A percentile compares a stretch with the other conserved stretches of the same genome.
phyloP scores from a whole-genome alignment of 2,888 invertebrate species.

The Drosophila rellima region DNA sequence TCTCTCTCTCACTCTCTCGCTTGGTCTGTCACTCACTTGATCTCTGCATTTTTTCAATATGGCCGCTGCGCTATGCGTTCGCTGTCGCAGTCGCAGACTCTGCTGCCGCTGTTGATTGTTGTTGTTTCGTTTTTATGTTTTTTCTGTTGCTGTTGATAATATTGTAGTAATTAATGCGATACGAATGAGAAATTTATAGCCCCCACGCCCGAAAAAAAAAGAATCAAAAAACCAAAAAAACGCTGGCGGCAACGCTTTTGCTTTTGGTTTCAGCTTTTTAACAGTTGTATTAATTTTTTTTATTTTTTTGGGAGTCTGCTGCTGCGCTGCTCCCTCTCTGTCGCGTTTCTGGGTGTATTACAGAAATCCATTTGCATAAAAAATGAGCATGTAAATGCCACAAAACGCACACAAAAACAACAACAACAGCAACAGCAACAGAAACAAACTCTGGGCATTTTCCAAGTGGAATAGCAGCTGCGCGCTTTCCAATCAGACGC shows the following conservation, averaged over 20 bases:
- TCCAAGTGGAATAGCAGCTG: conserved; percentile 57
- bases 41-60: conserved; percentile 65
- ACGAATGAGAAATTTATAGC: conserved; percentile 84
- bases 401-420: conserved; percentile 15
- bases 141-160: conserved; percentile 67
- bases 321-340: not conserved
- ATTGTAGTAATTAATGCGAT: conserved; percentile 84
- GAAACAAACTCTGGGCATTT: conserved; percentile 38
- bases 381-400: conserved; percentile 73
- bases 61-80: conserved; percentile 64
- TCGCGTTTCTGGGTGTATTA: conserved; percentile 18
- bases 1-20: not conserved
- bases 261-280: conserved; percentile 28
- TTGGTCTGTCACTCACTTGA: conserved; percentile 3
- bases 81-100: conserved; percentile 14
- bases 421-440: not conserved
- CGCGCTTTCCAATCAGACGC: conserved; percentile 42
- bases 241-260: conserved; percentile 48
- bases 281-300: conserved; percentile 2
- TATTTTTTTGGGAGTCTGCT: conserved; percentile 1
- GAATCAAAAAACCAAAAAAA: conserved; percentile 29
- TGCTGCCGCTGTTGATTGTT: conserved; percentile 36
- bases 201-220: conserved; percentile 80
- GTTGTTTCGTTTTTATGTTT: conserved; percentile 52
- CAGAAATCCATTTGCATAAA: conserved; percentile 69